Conservation (phyloP, 1,140 invertebrate species). For the Leptonema lineaticorne region DNA sequence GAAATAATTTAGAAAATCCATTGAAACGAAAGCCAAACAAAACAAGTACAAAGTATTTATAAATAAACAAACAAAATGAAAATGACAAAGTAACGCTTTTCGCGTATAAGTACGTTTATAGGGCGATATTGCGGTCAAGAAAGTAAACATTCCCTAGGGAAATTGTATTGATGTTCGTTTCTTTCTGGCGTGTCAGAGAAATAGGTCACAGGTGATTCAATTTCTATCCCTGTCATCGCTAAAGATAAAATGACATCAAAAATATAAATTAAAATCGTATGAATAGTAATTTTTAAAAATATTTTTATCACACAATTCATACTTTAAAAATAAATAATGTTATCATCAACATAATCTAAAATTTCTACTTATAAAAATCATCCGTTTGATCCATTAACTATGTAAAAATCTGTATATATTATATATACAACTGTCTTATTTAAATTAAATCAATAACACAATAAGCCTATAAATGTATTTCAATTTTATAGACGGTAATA, state of each 20-base stretch:
- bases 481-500: too few species aligned
- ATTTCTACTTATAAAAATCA: too few species aligned
- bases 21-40: neutral
- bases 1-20: neutral
- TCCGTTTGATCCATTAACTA: too few species aligned
- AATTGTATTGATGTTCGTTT: slow-evolving; percentile 2
- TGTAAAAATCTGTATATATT: too few species aligned
- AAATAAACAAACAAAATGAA: too few species aligned
- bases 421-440: too few species aligned
- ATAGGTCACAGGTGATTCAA: slow-evolving; percentile 18
- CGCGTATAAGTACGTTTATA: neutral
- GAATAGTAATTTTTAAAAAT: neutral
- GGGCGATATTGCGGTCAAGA: neutral
- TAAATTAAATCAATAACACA: too few species aligned
- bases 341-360: too few species aligned
- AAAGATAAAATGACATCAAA: neutral
- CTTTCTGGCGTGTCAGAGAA: neutral
- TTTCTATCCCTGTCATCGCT: neutral
- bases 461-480: too few species aligned
- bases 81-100: too few species aligned
- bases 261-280: neutral
- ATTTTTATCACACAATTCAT: neutral
- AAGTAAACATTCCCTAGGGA: neutral
- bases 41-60: neutral
- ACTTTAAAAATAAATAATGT: neutral